phyloP scores from a whole-genome alignment of 1,140 invertebrate genomes.

The Solen grandis region DNA sequence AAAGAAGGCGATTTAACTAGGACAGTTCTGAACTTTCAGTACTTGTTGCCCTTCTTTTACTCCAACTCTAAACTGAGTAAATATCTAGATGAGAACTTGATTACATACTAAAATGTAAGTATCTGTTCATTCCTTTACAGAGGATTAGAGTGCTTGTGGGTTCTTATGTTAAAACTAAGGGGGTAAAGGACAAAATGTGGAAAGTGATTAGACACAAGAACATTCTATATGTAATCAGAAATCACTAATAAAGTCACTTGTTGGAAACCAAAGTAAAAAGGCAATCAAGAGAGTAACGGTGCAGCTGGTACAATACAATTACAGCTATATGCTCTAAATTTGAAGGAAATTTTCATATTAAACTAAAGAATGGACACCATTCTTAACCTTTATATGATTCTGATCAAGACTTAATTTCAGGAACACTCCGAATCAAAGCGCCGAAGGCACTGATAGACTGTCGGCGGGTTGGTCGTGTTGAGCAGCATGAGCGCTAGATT shows the following conservation, averaged over 20 bases:
- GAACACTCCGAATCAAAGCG: background rate
- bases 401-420: background rate
- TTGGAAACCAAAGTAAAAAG: constrained; percentile 9
- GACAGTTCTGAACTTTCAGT: background rate
- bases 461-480: too few species aligned
- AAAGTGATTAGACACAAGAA: background rate
- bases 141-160: background rate
- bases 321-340: too few species aligned
- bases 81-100: too few species aligned
- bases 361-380: background rate
- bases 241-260: background rate
- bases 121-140: too few species aligned
- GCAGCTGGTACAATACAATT: constrained; percentile 5
- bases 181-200: background rate
- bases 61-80: background rate
- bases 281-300: background rate
- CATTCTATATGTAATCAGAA: constrained; percentile 12
- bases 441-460: too few species aligned
- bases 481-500: too few species aligned
- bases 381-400: background rate
- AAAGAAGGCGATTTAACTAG: constrained; percentile 4
- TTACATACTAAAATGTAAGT: too few species aligned
- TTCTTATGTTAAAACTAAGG: constrained; percentile 1
- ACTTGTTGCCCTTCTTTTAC: background rate
- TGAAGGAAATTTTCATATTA: background rate